Evolutionary conservation across 2,888 invertebrate species (phyloP).

Genomic region (Eupithecia subfuscata): DNA sequence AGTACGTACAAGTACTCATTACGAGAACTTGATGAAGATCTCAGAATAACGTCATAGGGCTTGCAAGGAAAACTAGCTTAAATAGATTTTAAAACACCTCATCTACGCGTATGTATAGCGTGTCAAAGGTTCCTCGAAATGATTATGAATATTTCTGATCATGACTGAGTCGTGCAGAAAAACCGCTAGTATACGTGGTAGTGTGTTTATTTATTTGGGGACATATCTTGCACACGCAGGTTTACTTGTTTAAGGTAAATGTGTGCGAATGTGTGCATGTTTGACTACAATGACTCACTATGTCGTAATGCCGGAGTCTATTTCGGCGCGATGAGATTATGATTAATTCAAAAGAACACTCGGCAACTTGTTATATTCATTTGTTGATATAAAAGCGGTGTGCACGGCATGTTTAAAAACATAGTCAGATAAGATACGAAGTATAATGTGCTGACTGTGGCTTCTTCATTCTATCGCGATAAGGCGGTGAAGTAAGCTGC

Average conservation of each 20-base stretch:
- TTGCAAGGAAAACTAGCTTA: conserved; percentile 17
- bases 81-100: conserved; percentile 15
- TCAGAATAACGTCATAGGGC: conserved; percentile 10
- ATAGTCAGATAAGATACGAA: conserved; percentile 39
- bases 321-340: conserved; percentile 80
- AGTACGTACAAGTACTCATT: conserved; percentile 46
- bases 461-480: conserved; percentile 37
- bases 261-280: conserved; percentile 61
- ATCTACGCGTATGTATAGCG: conserved; percentile 28
- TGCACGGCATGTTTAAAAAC: conserved; percentile 23
- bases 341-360: conserved; percentile 60
- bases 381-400: conserved; percentile 31
- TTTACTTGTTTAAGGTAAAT: conserved; percentile 68
- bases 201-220: conserved; percentile 73
- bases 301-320: conserved; percentile 76
- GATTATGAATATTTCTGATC: conserved; percentile 60
- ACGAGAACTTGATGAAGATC: conserved; percentile 9
- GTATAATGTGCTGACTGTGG: conserved; percentile 35
- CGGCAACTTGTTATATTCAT: conserved; percentile 35
- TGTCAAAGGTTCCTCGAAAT: conserved; percentile 56
- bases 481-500: conserved; percentile 18
- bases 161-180: conserved; percentile 74
- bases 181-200: conserved; percentile 65
- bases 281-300: conserved; percentile 74
- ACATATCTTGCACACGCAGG: conserved; percentile 59